These are phyloP conservation scores for Apostichopus californicus DNA, from an alignment of 35 echinoderm and acorn worm genomes.

Conservation along the genomic window DNA sequence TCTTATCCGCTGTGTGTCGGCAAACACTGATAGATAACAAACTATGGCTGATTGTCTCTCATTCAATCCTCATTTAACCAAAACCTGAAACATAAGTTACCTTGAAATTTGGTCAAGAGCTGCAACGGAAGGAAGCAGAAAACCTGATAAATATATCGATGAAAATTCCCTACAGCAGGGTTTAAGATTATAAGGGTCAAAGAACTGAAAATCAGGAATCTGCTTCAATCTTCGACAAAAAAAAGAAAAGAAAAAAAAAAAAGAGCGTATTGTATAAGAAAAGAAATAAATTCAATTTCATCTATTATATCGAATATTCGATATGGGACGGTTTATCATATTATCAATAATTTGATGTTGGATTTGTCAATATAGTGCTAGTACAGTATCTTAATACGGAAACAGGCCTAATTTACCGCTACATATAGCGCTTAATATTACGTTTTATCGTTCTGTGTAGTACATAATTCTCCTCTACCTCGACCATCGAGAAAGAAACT, in stretches of 20 bases:
- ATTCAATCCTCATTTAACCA: neutral
- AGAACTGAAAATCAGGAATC: neutral
- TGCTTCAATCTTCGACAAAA: neutral
- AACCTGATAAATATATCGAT: neutral
- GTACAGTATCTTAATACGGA: no score
- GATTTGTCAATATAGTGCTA: no score
- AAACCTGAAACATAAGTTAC: neutral
- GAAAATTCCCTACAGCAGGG: neutral
- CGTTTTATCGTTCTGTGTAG: no score
- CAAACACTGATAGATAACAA: neutral
- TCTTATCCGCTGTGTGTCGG: neutral
- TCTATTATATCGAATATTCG: neutral
- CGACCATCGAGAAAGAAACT: no score
- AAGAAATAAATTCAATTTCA: neutral
- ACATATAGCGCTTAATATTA: no score
- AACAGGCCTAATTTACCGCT: no score
- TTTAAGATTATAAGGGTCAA: neutral
- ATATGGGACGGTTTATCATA: no score
- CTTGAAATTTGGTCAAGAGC: neutral
- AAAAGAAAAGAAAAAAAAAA: no score
- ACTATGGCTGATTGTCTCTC: neutral
- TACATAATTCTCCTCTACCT: no score
- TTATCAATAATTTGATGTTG: no score
- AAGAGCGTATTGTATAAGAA: no score
- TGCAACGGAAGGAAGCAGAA: neutral